These are phyloP conservation scores for Xyrichtys novacula DNA, from an alignment of 2,797 vertebrate species.

Conservation along the genomic window DNA sequence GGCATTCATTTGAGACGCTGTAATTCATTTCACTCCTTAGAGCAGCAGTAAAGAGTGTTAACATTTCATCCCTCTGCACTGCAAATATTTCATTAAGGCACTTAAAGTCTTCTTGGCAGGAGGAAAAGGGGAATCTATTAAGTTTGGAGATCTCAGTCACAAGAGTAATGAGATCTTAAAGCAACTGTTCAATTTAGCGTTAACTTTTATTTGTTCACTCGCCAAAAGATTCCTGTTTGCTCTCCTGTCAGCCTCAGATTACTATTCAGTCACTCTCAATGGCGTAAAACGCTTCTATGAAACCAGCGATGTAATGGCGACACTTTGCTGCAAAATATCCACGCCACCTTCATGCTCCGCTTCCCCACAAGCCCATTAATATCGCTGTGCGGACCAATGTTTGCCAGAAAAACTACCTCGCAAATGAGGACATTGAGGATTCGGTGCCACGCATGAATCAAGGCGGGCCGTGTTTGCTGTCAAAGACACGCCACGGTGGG, in stretches of 20 bases:
- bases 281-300: conserved; percentile 42
- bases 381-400: conserved; percentile 71
- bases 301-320: conserved; percentile 20
- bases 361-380: conserved; percentile 60
- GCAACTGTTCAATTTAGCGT: conserved; percentile 66
- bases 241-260: conserved; percentile 56
- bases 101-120: conserved; percentile 42
- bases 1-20: conserved; percentile 19
- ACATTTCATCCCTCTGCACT: conserved; percentile 33
- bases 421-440: conserved; percentile 69
- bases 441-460: conserved; percentile 76
- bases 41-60: conserved; percentile 45
- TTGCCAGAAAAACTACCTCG: conserved; percentile 65
- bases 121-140: conserved; percentile 51
- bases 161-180: conserved; percentile 58
- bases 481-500: conserved; percentile 63
- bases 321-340: conserved; percentile 53
- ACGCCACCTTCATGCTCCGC: conserved; percentile 39
- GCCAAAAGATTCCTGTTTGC: conserved; percentile 69
- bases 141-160: conserved; percentile 53
- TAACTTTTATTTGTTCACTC: conserved; percentile 54
- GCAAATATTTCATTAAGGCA: conserved; percentile 54
- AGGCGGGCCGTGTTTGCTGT: conserved; percentile 58
- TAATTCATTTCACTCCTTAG: conserved; percentile 35
- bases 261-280: conserved; percentile 53